phyloP scores from a whole-genome alignment of 2,888 invertebrate species.

The Petrophora chlorosata region DNA sequence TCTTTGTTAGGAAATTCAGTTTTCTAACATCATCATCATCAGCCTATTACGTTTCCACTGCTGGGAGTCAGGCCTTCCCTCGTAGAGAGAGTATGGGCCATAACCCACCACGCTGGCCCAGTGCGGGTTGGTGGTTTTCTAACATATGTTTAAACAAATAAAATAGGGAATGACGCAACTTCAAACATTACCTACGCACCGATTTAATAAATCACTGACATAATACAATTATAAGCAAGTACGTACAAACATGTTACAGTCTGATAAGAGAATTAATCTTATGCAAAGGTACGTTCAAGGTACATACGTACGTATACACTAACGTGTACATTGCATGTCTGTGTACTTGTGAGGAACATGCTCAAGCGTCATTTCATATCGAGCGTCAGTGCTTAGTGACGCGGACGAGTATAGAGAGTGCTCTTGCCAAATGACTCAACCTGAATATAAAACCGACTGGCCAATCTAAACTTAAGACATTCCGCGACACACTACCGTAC shows the following conservation, averaged over 20 bases:
- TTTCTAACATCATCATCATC: no score
- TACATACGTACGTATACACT: neutral
- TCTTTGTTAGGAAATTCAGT: neutral
- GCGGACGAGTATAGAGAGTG: slow-evolving; percentile 55
- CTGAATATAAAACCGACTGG: slow-evolving; percentile 67
- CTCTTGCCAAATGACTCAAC: slow-evolving; percentile 76
- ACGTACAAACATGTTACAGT: neutral
- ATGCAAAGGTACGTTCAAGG: no score
- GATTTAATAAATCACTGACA: no score
- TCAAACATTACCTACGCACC: neutral
- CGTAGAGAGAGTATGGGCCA: no score
- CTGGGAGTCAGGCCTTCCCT: no score
- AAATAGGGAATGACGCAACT: neutral
- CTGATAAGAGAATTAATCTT: slow-evolving; percentile 11
- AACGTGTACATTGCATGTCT: neutral
- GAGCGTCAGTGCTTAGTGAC: slow-evolving; percentile 68
- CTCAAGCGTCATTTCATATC: slow-evolving; percentile 57
- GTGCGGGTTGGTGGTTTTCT: no score
- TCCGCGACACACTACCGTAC: slow-evolving; percentile 51
- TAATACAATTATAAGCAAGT: no score
- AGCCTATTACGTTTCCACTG: no score
- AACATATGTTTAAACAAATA: no score
- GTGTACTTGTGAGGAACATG: slow-evolving; percentile 28
- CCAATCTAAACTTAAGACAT: slow-evolving; percentile 56
- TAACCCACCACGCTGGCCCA: no score